Base-by-base conservation (phyloP, 2,888 invertebrate genomes). In the Auanema freiburgensis region DNA sequence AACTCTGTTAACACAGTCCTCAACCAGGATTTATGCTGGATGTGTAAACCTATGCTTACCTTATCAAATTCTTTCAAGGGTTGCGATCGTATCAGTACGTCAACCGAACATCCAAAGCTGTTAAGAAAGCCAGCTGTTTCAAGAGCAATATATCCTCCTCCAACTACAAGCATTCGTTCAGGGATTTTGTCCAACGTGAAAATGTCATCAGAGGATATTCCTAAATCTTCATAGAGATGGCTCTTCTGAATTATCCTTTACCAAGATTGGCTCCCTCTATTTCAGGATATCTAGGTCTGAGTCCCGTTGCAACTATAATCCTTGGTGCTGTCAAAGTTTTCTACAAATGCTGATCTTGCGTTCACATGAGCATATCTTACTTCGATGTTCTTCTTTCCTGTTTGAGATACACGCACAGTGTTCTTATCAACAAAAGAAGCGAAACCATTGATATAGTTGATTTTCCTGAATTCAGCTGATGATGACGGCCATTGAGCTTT, bases 171-270 rank as follows among this genome's bases (percentile, higher is more conserved):
- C 1, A 87, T 88, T 73, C 86, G 87, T 1, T 87, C 87, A 2
- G 75, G 75, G n/a, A 59, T 62, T 21, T 85, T 76, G 1, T 82
- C 77, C 58, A 88, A 79, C 0, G 87, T 85, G 80, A 88, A 88
- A 10, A 88, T 72, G 76, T 88, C 88, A 79, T 88, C 88, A 41
- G 88, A 86, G 16, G 87, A 86, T 57, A 88, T 87, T 87, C 87
- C 64, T 78, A 40, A 16, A 50, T 10, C n/a, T 55, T 40, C 16
- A 11, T 25, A 46, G n/a, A n/a, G n/a, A n/a, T n/a, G n/a, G n/a
- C n/a, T n/a, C n/a, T n/a, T n/a, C n/a, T n/a, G n/a, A n/a, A n/a
- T n/a, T n/a, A n/a, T n/a, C n/a, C n/a, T 23, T 21, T 51, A 51
- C 58, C 72, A 4, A 63, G 60, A 59, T 78, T 80, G 5, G 85